A percentile compares a stretch with the other conserved stretches of the same genome.
phyloP scores from a whole-genome alignment of 2,113 vertebrate genomes.

The Pipa parva region DNA sequence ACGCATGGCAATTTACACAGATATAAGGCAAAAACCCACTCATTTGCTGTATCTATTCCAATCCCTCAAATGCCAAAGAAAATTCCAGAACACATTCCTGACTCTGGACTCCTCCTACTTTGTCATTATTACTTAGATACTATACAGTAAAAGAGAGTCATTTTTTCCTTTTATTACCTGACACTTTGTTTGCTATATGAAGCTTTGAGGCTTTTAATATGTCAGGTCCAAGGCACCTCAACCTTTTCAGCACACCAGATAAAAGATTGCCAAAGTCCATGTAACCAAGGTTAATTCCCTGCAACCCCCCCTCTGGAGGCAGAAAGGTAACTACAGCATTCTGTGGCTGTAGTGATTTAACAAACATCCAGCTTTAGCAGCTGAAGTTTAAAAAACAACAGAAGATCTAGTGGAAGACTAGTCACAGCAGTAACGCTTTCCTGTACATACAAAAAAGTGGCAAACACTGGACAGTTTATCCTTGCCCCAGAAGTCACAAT shows the following conservation, averaged over 20 bases:
- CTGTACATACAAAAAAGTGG: conserved; percentile 1
- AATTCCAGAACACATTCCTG: not conserved
- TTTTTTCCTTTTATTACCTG: conserved; percentile 28
- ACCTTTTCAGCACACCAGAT: conserved; percentile 16
- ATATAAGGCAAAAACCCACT: conserved; percentile 12
- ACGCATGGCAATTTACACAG: conserved; percentile 18
- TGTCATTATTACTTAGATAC: not conserved
- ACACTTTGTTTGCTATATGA: conserved; percentile 25
- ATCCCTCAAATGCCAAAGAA: no score
- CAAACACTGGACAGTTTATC: no score
- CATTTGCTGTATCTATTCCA: not conserved
- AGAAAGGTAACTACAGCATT: not conserved
- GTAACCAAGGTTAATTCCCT: not conserved
- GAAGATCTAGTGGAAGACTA: conserved; percentile 35
- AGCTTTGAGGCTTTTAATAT: conserved; percentile 40
- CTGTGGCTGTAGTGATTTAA: not conserved
- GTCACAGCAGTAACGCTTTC: conserved; percentile 17
- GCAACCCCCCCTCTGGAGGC: not conserved
- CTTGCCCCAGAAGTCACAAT: no score
- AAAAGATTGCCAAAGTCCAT: not conserved
- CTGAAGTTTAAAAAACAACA: not conserved
- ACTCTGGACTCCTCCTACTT: not conserved
- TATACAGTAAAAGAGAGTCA: conserved; percentile 20
- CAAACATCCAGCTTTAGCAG: not conserved
- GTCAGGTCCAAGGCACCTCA: conserved; percentile 41